Conservation (phyloP, 2,113 vertebrate genomes). For the Phalacrocorax pelagicus region DNA sequence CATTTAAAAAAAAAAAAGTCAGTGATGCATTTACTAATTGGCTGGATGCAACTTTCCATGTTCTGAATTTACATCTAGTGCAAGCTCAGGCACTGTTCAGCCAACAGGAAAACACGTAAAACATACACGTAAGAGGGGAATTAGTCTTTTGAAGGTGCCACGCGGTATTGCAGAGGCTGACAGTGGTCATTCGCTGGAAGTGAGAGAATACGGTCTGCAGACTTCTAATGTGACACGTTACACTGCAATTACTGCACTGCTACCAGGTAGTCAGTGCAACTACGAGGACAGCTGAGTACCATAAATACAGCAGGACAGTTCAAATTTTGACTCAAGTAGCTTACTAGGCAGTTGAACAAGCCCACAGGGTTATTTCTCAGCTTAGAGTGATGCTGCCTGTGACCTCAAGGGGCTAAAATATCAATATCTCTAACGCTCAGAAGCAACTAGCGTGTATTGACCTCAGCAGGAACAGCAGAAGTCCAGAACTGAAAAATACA, state of each 20-base stretch:
- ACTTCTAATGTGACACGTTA: not conserved
- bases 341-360: not conserved
- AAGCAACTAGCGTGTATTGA: not conserved
- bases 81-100: not conserved
- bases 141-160: not conserved
- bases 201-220: not conserved
- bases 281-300: not conserved
- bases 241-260: not conserved
- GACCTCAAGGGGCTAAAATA: not conserved
- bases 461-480: not conserved
- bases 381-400: not conserved
- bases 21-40: not conserved
- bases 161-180: not conserved
- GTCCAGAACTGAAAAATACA: not conserved
- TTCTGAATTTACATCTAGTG: not conserved
- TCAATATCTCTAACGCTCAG: not conserved
- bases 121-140: fast-evolving
- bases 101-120: not conserved
- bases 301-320: not conserved
- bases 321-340: not conserved
- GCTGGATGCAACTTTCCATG: not conserved
- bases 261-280: not conserved
- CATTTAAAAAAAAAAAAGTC: not conserved
- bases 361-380: not conserved
- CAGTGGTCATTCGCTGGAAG: not conserved